Percentiles rank a stretch among this genome's conserved stretches.
Evolutionary conservation across 1,140 invertebrate species (phyloP).

Genomic region (Eumeta japonica): DNA sequence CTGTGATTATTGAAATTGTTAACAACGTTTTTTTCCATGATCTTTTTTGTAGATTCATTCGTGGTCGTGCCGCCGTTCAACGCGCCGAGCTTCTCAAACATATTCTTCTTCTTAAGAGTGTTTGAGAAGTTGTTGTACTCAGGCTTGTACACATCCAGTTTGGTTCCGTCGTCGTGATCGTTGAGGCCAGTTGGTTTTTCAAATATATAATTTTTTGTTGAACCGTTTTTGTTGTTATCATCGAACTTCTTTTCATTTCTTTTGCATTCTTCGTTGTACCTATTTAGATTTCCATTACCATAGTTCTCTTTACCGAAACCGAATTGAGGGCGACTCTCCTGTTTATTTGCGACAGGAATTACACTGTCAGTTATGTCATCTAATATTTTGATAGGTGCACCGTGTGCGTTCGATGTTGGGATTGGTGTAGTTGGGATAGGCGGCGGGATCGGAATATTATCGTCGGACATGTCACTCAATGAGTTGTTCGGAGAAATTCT

Average conservation of each 20-base stretch:
- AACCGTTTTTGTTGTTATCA: constrained; percentile 21
- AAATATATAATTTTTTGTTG: constrained; percentile 23
- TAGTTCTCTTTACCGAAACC: too few relatives aligned
- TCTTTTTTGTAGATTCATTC: neutral
- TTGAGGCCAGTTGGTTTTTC: constrained; percentile 26
- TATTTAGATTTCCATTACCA: too few relatives aligned
- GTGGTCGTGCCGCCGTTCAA: neutral
- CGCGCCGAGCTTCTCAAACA: constrained; percentile 23
- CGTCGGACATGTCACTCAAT: constrained; percentile 1
- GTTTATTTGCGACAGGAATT: too few relatives aligned
- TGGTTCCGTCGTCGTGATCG: constrained; percentile 14
- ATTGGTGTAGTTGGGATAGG: constrained; percentile 41
- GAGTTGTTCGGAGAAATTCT: too few relatives aligned
- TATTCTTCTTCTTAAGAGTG: constrained; percentile 34
- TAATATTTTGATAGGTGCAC: too few relatives aligned
- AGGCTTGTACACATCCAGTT: constrained; percentile 18
- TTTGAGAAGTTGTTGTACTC: constrained; percentile 30
- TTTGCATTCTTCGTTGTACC: constrained; percentile 24
- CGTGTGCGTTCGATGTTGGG: constrained; percentile 31
- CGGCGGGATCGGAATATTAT: constrained; percentile 18
- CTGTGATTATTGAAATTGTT: constrained; percentile 17
- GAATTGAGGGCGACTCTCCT: too few relatives aligned
- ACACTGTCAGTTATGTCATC: too few relatives aligned
- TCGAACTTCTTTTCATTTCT: constrained; percentile 29
- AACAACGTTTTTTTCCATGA: constrained; percentile 14